A percentile compares a stretch with the other conserved stretches of the same genome.
These are phyloP conservation scores for Ostrea edulis DNA, from an alignment of 1,140 invertebrate genomes.

Conservation along the genomic window DNA sequence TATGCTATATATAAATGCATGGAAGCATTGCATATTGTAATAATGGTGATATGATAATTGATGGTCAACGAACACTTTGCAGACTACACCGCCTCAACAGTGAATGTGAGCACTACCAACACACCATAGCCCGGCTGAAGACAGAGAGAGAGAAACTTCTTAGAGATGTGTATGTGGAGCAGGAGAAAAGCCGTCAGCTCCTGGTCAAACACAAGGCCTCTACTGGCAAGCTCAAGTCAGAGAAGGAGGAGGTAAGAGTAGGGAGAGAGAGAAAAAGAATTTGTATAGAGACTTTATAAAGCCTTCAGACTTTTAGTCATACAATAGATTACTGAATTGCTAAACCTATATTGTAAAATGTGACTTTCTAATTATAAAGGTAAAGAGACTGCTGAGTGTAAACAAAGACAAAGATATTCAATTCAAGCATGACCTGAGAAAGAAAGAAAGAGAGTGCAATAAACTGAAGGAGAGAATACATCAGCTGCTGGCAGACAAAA, in stretches of 20 bases:
- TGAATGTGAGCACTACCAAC: conserved; percentile 71
- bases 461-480: conserved; percentile 76
- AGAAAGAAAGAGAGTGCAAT: conserved; percentile 74
- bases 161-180: conserved; percentile 64
- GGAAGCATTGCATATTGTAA: background rate
- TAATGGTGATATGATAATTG: background rate
- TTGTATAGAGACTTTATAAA: background rate
- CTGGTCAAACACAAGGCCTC: conserved; percentile 67
- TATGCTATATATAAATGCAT: background rate
- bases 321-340: background rate
- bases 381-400: conserved; percentile 70
- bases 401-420: conserved; percentile 72
- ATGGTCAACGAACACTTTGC: conserved; percentile 39
- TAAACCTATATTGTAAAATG: background rate
- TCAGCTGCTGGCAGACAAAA: conserved; percentile 74
- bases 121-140: conserved; percentile 62
- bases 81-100: conserved; percentile 68
- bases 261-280: background rate
- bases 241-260: conserved; percentile 74
- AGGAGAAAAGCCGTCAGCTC: conserved; percentile 72
- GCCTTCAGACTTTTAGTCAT: background rate
- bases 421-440: conserved; percentile 76
- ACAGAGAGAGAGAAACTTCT: conserved; percentile 65
- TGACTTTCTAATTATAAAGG: conserved; percentile 54
- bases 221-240: conserved; percentile 69